These are phyloP conservation scores for Diplodus puntazzo DNA, from an alignment of 2,797 vertebrate species.

Conservation along the genomic window DNA sequence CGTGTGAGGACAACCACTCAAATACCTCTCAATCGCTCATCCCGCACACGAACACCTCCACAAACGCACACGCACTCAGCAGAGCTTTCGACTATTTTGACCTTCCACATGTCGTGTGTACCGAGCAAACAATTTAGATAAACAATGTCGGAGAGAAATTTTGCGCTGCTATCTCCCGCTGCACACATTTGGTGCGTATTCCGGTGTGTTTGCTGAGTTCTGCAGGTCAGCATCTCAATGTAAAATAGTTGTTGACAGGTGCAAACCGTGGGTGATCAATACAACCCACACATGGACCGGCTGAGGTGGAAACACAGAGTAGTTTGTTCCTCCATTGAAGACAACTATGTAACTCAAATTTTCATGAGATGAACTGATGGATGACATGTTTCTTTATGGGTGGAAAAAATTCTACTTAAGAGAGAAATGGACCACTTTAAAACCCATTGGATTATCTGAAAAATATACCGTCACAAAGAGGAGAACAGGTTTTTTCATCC, in stretches of 20 bases:
- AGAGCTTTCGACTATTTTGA: slow-evolving; percentile 33
- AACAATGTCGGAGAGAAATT: slow-evolving; percentile 27
- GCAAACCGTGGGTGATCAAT: background rate
- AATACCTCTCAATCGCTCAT: slow-evolving; percentile 12
- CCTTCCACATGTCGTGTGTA: slow-evolving; percentile 42
- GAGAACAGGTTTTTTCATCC: background rate
- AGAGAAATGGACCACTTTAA: no score
- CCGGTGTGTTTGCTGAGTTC: background rate
- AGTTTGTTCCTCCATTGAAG: background rate
- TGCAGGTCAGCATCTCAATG: background rate
- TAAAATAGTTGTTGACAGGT: background rate
- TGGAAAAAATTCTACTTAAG: no score
- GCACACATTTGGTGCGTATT: background rate
- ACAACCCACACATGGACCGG: background rate
- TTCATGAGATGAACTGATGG: no score
- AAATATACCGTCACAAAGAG: background rate
- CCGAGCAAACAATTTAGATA: slow-evolving; percentile 41
- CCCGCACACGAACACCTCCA: slow-evolving; percentile 5
- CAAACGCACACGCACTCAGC: background rate
- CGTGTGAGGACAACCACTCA: slow-evolving; percentile 29
- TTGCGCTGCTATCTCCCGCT: background rate
- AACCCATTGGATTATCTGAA: background rate
- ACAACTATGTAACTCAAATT: no score
- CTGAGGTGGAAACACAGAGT: background rate
- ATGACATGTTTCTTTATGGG: no score